These are phyloP conservation scores for Tangara arthus DNA, from an alignment of 2,797 vertebrate genomes.

Conservation along the genomic window DNA sequence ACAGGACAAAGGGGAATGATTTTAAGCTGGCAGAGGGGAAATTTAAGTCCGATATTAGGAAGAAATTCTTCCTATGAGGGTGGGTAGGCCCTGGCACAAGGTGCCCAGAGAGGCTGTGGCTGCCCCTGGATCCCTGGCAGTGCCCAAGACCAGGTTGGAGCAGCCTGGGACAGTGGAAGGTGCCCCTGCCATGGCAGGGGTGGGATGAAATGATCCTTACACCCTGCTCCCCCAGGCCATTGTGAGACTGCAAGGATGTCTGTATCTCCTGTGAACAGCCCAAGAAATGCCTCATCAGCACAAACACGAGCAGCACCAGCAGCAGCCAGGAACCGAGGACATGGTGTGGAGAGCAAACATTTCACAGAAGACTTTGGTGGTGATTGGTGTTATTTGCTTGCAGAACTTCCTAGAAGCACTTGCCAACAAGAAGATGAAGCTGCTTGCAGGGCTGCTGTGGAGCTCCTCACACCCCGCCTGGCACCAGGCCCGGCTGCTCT, in stretches of 20 bases:
- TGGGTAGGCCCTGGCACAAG: rapidly evolving
- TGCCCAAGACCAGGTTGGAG: background rate
- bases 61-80: background rate
- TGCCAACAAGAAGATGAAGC: background rate
- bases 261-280: background rate
- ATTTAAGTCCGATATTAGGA: rapidly evolving
- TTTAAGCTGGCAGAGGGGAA: background rate
- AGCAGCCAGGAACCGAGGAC: rapidly evolving
- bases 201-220: rapidly evolving
- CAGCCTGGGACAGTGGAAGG: rapidly evolving
- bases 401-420: background rate
- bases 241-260: background rate
- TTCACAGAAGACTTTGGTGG: background rate
- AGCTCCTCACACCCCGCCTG: background rate
- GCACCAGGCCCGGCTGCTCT: background rate
- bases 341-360: background rate
- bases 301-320: background rate
- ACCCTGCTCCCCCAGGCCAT: rapidly evolving
- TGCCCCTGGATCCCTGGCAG: background rate
- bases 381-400: background rate
- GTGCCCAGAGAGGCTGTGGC: background rate
- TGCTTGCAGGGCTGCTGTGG: background rate
- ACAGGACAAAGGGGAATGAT: background rate
- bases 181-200: background rate
- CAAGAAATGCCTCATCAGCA: background rate